phyloP scores from a whole-genome alignment of 2,888 invertebrate genomes.

The Macrophya alboannulata region DNA sequence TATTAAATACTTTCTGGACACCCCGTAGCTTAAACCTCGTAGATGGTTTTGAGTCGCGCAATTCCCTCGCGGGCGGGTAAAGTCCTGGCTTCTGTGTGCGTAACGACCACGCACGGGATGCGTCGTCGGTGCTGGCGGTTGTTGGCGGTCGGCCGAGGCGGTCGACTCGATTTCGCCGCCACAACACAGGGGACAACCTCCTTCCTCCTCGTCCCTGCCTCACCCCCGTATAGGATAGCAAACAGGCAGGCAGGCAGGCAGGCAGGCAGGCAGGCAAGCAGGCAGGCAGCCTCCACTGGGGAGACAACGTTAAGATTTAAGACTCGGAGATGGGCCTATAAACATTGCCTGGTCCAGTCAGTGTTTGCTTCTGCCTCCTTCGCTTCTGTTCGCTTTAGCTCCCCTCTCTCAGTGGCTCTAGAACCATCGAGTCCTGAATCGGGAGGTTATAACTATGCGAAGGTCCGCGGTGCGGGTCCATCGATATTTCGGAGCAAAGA shows the following conservation, averaged over 20 bases:
- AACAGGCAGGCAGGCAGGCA: constrained; percentile 66
- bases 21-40: constrained; percentile 48
- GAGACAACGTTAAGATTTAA: constrained; percentile 80
- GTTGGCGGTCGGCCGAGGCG: constrained; percentile 70
- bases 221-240: constrained; percentile 64
- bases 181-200: constrained; percentile 71
- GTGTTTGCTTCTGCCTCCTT: constrained; percentile 74
- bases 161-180: constrained; percentile 77
- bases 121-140: constrained; percentile 61
- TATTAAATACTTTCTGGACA: constrained; percentile 30
- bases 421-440: constrained; percentile 40
- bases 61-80: constrained; percentile 56
- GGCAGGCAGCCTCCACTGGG: constrained; percentile 74
- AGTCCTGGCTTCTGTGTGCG: constrained; percentile 74
- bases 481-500: constrained; percentile 38
- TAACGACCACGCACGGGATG: constrained; percentile 68
- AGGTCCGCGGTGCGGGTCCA: constrained; percentile 33
- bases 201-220: constrained; percentile 66
- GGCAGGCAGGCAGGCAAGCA: constrained; percentile 67
- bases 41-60: constrained; percentile 56
- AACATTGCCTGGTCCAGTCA: constrained; percentile 79
- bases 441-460: constrained; percentile 50
- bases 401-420: constrained; percentile 62
- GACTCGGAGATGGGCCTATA: constrained; percentile 79
- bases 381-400: constrained; percentile 66